Evolutionary conservation across 2,797 vertebrate species (phyloP).

Genomic region (Acridotheres tristis): DNA sequence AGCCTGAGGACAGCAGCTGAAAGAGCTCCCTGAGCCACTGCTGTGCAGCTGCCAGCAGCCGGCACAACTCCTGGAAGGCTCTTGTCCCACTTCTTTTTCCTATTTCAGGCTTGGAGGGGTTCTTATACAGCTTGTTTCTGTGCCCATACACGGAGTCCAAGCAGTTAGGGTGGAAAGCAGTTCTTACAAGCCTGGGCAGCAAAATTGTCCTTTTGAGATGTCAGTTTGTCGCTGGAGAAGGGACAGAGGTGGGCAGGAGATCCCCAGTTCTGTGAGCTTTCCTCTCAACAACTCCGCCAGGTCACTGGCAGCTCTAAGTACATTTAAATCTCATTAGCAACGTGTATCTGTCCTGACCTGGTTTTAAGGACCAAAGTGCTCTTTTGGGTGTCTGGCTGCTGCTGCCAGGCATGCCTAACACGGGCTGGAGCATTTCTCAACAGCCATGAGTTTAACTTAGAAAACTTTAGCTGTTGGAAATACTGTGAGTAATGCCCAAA

Average conservation of each 20-base stretch:
- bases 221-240: background rate
- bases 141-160: background rate
- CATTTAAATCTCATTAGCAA: background rate
- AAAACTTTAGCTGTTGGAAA: background rate
- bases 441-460: background rate
- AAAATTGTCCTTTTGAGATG: background rate
- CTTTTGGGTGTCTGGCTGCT: background rate
- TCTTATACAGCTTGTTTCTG: background rate
- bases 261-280: fast-evolving
- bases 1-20: background rate
- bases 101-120: background rate
- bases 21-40: background rate
- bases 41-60: background rate
- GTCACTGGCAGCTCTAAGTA: background rate
- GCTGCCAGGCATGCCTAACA: background rate
- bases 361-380: background rate
- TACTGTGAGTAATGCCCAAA: fast-evolving
- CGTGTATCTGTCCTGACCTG: background rate
- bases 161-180: background rate
- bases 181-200: background rate
- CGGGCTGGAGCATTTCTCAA: background rate
- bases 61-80: background rate
- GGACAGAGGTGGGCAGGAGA: background rate
- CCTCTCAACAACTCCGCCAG: background rate
- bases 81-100: background rate